Evolutionary conservation across 2,113 vertebrate genomes (phyloP), one percentile per base, ranked within the genome.

Genomic region (Thalassarche chlororhynchos): DNA sequence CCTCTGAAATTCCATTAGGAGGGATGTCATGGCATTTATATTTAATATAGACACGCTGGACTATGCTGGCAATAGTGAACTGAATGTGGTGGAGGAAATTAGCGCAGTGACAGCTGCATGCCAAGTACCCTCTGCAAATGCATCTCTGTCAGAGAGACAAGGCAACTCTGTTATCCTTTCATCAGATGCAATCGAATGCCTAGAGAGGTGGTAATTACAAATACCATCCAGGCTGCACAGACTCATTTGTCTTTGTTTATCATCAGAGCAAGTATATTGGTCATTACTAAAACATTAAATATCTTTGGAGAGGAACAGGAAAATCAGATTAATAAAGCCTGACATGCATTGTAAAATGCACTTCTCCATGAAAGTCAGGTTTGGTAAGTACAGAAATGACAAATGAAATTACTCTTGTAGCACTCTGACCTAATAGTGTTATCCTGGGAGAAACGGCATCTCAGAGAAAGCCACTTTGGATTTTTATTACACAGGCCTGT

Each of bases 171-270:
- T 57, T 89, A 66, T 90, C 97, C 91, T 94, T 89, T 92, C 94
- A 69, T 95, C 96, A 95, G 90, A 21, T 75, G 76, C 72, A 98
- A 96, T 71, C 95, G 97, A 93, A 90, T 86, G 93, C 92, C 97
- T 65, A 40, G 62, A 42, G 98, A 96, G 97, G 86, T 90, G 90
- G 94, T 96, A 96, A 98, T 98, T 98, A 92, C 97, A 94, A 88
- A 96, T 28, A 96, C 86, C 72, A 86, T 94, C 93, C 92, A 34
- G 86, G 89, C 96, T 95, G 90, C 93, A 97, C 96, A 69, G 97
- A 7, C 97, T 96, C 97, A 95, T 98, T 97, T 97, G 97, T 98
- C 98, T 98, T 96, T 97, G 97, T 98, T 98, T 98, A 96, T 98
- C 95, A 94, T 97, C 96, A 68, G 93, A 90, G 68, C 36, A 70